A percentile compares a stretch with the other conserved stretches of the same genome.
Evolutionary conservation across 2,888 invertebrate genomes (phyloP).

Genomic region (Drepanosiphum platanoidis): DNA sequence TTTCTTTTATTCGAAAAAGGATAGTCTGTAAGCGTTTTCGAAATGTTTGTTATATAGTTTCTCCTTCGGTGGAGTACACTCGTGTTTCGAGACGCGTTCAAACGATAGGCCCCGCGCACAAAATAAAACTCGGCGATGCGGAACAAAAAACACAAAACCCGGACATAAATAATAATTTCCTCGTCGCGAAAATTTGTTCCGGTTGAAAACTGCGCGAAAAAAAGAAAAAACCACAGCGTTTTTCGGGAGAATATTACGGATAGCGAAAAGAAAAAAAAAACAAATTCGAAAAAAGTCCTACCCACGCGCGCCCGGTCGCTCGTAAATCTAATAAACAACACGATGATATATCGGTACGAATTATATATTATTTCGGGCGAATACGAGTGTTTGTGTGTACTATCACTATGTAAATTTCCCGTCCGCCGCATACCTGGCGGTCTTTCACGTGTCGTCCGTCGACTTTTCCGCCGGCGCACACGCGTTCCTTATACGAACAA

Average conservation of each 20-base stretch:
- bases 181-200: neutral
- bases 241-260: neutral
- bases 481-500: neutral
- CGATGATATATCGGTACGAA: slow-evolving; percentile 13
- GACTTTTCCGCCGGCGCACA: slow-evolving; percentile 1
- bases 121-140: neutral
- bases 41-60: too few species aligned
- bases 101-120: too few species aligned
- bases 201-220: neutral
- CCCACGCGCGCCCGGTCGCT: too few species aligned
- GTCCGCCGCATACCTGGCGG: neutral
- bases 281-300: neutral
- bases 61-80: too few species aligned
- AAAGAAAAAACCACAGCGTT: slow-evolving; percentile 7
- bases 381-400: neutral
- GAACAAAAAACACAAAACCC: neutral
- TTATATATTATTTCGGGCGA: neutral
- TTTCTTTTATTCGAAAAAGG: too few species aligned
- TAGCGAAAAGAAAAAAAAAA: too few species aligned
- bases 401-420: slow-evolving; percentile 11
- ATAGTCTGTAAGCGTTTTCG: too few species aligned
- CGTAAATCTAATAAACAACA: slow-evolving; percentile 33
- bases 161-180: neutral
- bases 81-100: too few species aligned
- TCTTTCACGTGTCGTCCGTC: slow-evolving; percentile 46